Evolutionary conservation across 2,797 vertebrate genomes (phyloP), one percentile per base, ranked within the genome.

Genomic region (Monodelphis domestica): DNA sequence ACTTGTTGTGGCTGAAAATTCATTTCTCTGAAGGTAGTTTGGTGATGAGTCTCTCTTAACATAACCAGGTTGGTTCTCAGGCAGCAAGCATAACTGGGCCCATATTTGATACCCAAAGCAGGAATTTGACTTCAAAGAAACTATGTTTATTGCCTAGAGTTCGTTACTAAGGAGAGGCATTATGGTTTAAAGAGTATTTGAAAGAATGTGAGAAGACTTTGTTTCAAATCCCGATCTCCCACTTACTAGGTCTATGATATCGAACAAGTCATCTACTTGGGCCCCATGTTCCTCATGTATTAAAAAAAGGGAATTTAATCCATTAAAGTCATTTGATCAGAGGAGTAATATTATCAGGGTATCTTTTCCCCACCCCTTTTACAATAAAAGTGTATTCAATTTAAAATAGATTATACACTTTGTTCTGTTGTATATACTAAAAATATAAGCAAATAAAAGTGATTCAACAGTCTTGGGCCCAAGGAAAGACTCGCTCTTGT

Each of bases 161-260:
- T 45, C 38, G 26, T 78, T 26, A 4, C 21, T 45, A 78, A 78
- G 45, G 45, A 78, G 70, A 45, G 38, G 38, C 38, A 45, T 9
- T 7, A 3, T 30, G 70, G 9, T 9, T 70, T 15, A 11, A 9
- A 45, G n/a, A 78, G 70, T 45, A 78, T 21, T 78, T 11, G 87
- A 28, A 30, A 38, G 70, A 29, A 87, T 90, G 56, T 90, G 15
- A 52, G 93, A 95, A 89, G 24, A n/a, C 29, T 91, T 45, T n/a
- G 17, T 3, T 15, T 54, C 50, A 91, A 87, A 54, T 52, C 9
- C 57, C 1, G 29, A 11, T 5, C 63, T 91, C 50, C 38, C 9
- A 45, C 5, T 1, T 21, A n/a, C 15, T 38, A 45, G 21, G 6
- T 17, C 2, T 5, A 3, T 78, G 21, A 11, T 10, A 7, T 11